Evolutionary conservation across 1,140 invertebrate species (phyloP).

Genomic region (Caenorhabditis latens): DNA sequence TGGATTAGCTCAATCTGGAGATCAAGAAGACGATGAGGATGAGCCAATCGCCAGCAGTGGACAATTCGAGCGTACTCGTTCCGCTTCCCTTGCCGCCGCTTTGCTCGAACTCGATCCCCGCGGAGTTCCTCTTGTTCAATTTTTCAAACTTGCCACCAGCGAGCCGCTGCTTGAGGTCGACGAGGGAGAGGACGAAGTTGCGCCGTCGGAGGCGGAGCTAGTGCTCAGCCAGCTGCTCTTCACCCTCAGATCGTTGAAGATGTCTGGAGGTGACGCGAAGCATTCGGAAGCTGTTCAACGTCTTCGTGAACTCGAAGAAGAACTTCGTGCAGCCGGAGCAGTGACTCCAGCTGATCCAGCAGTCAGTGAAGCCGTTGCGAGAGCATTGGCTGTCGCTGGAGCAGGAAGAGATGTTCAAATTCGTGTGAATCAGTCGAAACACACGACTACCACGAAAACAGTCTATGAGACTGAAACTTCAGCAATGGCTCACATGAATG

Average conservation of each 20-base stretch:
- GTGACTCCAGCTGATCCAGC: constrained; percentile 70
- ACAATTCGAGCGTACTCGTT: constrained; percentile 65
- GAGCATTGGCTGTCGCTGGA: constrained; percentile 68
- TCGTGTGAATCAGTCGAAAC: constrained; percentile 72
- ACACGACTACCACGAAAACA: constrained; percentile 77
- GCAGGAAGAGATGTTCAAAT: constrained; percentile 74
- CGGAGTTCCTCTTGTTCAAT: constrained; percentile 62
- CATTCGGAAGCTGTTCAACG: constrained; percentile 71
- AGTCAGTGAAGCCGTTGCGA: constrained; percentile 70
- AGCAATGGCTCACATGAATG: constrained; percentile 74
- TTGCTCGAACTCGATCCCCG: constrained; percentile 59
- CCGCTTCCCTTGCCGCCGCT: constrained; percentile 66
- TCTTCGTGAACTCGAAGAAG: constrained; percentile 72
- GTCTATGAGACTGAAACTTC: constrained; percentile 77
- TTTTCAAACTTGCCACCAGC: constrained; percentile 55
- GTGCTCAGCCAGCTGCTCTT: constrained; percentile 62
- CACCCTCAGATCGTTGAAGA: constrained; percentile 66
- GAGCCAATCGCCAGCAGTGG: constrained; percentile 60
- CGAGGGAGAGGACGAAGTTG: constrained; percentile 60
- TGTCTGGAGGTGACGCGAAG: constrained; percentile 66
- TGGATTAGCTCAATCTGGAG: not conserved
- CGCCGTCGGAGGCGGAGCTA: constrained; percentile 48
- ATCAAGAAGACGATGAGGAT: constrained; percentile 51
- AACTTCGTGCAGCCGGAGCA: constrained; percentile 67
- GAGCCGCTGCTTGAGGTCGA: constrained; percentile 60